Conservation (phyloP, 2,797 vertebrate genomes). For the Sebastiscus albofasciatus region DNA sequence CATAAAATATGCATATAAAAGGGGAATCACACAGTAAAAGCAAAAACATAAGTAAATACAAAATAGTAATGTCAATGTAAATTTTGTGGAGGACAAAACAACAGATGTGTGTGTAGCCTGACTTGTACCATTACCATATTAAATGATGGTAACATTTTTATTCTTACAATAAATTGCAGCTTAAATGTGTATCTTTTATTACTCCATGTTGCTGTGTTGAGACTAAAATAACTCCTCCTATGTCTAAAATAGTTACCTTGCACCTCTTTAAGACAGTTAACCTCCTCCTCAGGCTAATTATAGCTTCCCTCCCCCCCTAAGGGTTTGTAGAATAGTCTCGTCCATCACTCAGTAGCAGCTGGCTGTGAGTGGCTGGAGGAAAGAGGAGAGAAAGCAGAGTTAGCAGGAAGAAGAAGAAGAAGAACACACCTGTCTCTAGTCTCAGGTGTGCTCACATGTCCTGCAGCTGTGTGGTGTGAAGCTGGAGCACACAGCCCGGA, state of each 20-base stretch:
- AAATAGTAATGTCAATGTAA: no score
- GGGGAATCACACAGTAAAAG: no score
- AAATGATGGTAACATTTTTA: neutral
- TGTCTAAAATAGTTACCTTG: neutral
- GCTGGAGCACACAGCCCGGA: conserved; percentile 82
- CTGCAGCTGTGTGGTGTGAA: conserved; percentile 63
- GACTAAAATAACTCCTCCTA: neutral
- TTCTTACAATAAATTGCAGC: neutral
- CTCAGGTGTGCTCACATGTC: conserved; percentile 25
- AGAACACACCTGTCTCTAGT: conserved; percentile 4
- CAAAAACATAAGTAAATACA: no score
- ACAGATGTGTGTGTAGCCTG: no score
- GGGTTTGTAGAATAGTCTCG: conserved; percentile 36
- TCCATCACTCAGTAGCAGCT: conserved; percentile 41
- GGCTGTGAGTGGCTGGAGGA: conserved; percentile 38
- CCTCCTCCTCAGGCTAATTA: neutral
- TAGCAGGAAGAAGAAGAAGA: no score
- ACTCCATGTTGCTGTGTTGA: neutral
- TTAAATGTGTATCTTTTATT: neutral
- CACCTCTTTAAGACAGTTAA: neutral
- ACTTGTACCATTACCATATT: neutral
- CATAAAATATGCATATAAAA: no score
- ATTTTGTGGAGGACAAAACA: no score
- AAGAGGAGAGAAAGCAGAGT: no score
- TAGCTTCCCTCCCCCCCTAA: neutral